A percentile compares a stretch with the other conserved stretches of the same genome.
Evolutionary conservation across 2,113 vertebrate species (phyloP).

Genomic region (Desmodus rotundus): DNA sequence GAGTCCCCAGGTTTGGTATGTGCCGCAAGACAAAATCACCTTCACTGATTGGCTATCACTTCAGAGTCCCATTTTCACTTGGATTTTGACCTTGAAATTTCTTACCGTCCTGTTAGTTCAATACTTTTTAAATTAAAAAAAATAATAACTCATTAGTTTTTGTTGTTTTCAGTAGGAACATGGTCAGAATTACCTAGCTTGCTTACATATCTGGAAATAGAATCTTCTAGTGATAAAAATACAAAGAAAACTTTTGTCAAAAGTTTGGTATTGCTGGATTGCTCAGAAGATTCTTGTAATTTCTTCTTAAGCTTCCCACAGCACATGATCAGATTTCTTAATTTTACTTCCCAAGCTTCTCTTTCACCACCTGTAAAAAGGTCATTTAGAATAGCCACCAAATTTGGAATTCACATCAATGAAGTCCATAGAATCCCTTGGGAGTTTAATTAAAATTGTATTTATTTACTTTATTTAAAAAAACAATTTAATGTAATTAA

Average conservation of each 20-base stretch:
- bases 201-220: background rate
- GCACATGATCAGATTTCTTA: background rate
- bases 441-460: background rate
- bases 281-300: background rate
- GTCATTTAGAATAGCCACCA: background rate
- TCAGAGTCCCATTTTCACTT: background rate
- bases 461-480: background rate
- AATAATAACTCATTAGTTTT: background rate
- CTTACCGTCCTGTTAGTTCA: background rate
- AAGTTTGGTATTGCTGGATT: background rate
- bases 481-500: background rate
- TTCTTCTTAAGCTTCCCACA: background rate
- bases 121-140: background rate
- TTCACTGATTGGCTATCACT: background rate
- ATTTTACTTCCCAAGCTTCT: background rate
- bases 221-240: background rate
- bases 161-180: background rate
- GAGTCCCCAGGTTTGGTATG: background rate
- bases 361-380: background rate
- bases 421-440: background rate
- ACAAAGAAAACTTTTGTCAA: background rate
- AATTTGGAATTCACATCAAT: background rate
- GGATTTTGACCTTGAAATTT: background rate
- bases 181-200: conserved; percentile 8
- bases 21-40: background rate